A percentile compares a stretch with the other conserved stretches of the same genome.
phyloP scores from a whole-genome alignment of 2,888 invertebrate species.

The Scaptomyza tumidula region DNA sequence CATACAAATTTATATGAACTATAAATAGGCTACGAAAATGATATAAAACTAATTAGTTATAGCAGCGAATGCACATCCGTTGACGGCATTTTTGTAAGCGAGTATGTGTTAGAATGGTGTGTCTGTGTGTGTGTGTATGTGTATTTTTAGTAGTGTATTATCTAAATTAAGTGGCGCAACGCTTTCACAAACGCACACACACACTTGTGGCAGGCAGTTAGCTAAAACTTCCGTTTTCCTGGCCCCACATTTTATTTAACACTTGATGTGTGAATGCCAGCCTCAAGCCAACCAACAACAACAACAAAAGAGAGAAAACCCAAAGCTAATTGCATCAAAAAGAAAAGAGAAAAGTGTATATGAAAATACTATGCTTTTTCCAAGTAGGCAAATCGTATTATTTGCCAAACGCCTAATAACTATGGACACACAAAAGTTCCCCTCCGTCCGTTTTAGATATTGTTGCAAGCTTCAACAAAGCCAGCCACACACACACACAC shows the following conservation, averaged over 20 bases:
- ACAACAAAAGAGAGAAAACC: constrained; percentile 36
- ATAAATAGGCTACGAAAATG: constrained; percentile 75
- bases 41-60: constrained; percentile 76
- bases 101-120: constrained; percentile 5
- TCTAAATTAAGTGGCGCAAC: constrained; percentile 74
- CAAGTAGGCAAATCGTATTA: constrained; percentile 58
- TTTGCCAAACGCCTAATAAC: constrained; percentile 70
- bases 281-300: constrained; percentile 67
- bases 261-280: constrained; percentile 47
- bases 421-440: constrained; percentile 41
- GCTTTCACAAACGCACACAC: constrained; percentile 33
- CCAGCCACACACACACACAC: constrained; percentile 24
- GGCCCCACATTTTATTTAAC: constrained; percentile 32
- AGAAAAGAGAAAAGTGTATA: neutral
- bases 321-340: constrained; percentile 68
- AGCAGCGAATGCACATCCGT: constrained; percentile 65
- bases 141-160: constrained; percentile 58
- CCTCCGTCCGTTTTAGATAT: constrained; percentile 32
- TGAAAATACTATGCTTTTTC: constrained; percentile 23
- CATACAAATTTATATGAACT: constrained; percentile 27
- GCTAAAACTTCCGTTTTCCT: constrained; percentile 75
- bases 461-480: constrained; percentile 42
- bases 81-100: constrained; percentile 49
- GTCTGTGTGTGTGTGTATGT: constrained; percentile 9
- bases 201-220: constrained; percentile 58